Conservation (phyloP, 2,888 invertebrate species). For the Eilema caniola region DNA sequence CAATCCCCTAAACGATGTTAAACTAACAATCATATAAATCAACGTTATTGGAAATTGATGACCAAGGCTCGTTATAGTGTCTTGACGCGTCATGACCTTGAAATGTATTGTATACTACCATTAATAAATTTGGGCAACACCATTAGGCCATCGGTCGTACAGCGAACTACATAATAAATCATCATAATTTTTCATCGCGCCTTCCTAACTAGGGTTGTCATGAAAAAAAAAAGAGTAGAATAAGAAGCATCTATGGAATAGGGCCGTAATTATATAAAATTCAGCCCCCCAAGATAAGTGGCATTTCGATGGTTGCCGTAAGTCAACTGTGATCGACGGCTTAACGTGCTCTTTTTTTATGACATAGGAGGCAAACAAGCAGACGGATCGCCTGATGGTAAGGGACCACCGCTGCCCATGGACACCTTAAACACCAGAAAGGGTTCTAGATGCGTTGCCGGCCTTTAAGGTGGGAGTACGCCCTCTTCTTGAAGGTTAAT, state of each 20-base stretch:
- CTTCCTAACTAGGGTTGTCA: slow-evolving; percentile 27
- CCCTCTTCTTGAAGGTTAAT: too few species aligned
- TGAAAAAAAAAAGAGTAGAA: background rate
- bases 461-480: too few species aligned
- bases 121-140: slow-evolving; percentile 63
- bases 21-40: slow-evolving; percentile 38
- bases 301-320: too few species aligned
- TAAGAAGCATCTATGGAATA: background rate
- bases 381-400: too few species aligned
- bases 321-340: too few species aligned
- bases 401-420: too few species aligned
- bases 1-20: slow-evolving; percentile 24
- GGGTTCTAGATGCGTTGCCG: too few species aligned
- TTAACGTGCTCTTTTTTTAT: too few species aligned
- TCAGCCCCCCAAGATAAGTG: too few species aligned
- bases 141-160: slow-evolving; percentile 52
- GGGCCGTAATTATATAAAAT: too few species aligned
- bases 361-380: too few species aligned
- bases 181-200: slow-evolving; percentile 61
- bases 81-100: slow-evolving; percentile 17
- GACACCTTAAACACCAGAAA: too few species aligned
- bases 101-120: slow-evolving; percentile 43
- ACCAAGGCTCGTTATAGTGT: slow-evolving; percentile 34
- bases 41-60: slow-evolving; percentile 42
- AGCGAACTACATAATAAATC: slow-evolving; percentile 61